Evolutionary conservation across 2,113 vertebrate species (phyloP).

Genomic region (Oncorhynchus clarkii): DNA sequence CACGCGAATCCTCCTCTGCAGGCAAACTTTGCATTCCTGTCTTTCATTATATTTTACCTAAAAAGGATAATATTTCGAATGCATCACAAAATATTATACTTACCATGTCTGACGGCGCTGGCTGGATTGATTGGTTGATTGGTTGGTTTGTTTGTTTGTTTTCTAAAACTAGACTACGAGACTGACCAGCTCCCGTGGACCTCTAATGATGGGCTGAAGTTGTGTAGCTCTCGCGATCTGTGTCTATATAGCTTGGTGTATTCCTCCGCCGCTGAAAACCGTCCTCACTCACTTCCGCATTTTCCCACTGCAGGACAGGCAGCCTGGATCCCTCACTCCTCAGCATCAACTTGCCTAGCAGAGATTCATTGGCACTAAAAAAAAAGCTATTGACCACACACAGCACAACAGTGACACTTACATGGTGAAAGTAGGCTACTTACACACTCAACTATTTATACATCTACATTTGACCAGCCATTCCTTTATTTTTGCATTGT

Average conservation of each 20-base stretch:
- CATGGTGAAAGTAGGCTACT: neutral
- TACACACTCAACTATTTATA: neutral
- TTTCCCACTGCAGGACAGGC: conserved; percentile 12
- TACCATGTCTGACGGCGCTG: conserved; percentile 39
- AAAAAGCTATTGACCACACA: neutral
- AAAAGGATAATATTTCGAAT: neutral
- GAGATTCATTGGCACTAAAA: neutral
- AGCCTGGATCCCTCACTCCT: conserved; percentile 2
- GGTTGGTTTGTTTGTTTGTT: conserved; percentile 3
- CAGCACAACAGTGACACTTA: neutral
- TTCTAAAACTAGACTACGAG: conserved; percentile 32
- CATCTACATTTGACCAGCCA: neutral
- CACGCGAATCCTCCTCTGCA: too few relatives aligned
- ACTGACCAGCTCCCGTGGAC: conserved; percentile 1
- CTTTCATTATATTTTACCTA: too few relatives aligned
- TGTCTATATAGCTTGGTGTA: conserved; percentile 40
- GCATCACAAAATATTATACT: conserved; percentile 17
- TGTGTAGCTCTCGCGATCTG: conserved; percentile 23
- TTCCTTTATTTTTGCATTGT: neutral
- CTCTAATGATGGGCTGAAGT: conserved; percentile 15
- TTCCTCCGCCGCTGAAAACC: conserved; percentile 34
- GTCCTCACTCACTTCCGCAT: conserved; percentile 41
- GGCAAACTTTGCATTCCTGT: too few relatives aligned
- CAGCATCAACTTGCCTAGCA: neutral
- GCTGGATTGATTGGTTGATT: too few relatives aligned